Evolutionary conservation across 2,888 invertebrate genomes (phyloP).

Genomic region (Lasioglossum morio): DNA sequence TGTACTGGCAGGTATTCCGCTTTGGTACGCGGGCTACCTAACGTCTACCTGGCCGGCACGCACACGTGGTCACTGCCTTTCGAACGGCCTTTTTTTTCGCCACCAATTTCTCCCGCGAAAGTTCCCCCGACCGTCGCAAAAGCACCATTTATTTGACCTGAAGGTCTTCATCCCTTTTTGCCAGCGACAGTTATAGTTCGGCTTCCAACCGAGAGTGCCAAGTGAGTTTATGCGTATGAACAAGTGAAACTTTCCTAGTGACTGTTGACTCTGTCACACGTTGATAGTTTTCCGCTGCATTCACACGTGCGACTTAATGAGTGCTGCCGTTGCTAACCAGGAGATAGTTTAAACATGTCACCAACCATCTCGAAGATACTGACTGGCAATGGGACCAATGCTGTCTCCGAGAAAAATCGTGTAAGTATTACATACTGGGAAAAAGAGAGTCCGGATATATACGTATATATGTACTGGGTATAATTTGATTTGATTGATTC

Average conservation of each 20-base stretch:
- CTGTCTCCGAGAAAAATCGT: constrained; percentile 42
- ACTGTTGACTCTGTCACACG: neutral
- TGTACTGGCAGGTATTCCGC: constrained; percentile 49
- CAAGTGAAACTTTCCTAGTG: constrained; percentile 26
- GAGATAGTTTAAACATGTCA: constrained; percentile 46
- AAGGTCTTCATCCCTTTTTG: neutral
- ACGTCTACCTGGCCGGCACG: constrained; percentile 44
- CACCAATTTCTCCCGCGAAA: neutral
- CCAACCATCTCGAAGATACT: constrained; percentile 55
- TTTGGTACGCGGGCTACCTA: constrained; percentile 57
- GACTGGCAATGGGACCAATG: constrained; percentile 30
- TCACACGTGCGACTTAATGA: constrained; percentile 15
- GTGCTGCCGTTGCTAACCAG: neutral
- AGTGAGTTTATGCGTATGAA: neutral
- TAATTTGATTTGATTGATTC: neutral
- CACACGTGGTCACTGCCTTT: constrained; percentile 5
- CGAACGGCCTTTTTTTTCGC: neutral
- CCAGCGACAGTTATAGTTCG: neutral
- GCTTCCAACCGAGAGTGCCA: neutral
- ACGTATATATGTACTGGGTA: neutral
- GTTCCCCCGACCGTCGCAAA: neutral
- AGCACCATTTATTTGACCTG: neutral
- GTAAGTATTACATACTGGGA: constrained; percentile 48
- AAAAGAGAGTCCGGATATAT: neutral
- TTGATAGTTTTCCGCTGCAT: neutral